Evolutionary conservation across 2,888 invertebrate genomes (phyloP).

Genomic region (Hylaea fasciaria): DNA sequence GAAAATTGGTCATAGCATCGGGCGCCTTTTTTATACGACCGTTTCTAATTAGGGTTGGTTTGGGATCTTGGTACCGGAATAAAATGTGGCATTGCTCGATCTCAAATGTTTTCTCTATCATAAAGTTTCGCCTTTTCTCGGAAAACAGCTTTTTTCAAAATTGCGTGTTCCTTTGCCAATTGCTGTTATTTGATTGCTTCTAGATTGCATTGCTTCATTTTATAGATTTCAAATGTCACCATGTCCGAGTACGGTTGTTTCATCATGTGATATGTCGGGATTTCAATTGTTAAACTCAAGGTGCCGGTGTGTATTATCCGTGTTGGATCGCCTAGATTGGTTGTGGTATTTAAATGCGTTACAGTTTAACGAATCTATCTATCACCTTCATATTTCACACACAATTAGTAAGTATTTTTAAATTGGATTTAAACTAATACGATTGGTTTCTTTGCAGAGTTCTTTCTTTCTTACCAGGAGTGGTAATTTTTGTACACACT

Average conservation of each 20-base stretch:
- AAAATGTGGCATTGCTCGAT: too few relatives aligned
- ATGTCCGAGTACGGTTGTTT: not conserved
- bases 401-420: not conserved
- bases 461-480: not conserved
- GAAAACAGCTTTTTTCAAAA: not conserved
- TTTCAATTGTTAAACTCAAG: slow-evolving; percentile 2
- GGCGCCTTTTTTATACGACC: too few relatives aligned
- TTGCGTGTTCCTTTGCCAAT: not conserved
- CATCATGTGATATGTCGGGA: slow-evolving; percentile 3
- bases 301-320: slow-evolving; percentile 17
- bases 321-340: slow-evolving; percentile 1
- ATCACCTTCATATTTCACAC: slow-evolving; percentile 3
- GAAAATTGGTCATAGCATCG: too few relatives aligned
- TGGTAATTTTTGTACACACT: not conserved
- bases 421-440: too few relatives aligned
- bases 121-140: too few relatives aligned
- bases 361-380: slow-evolving; percentile 20
- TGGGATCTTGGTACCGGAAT: too few relatives aligned
- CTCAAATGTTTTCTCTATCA: too few relatives aligned
- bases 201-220: slow-evolving; percentile 17
- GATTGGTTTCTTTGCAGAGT: not conserved
- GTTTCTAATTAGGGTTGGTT: too few relatives aligned
- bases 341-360: slow-evolving; percentile 1
- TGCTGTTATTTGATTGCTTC: slow-evolving; percentile 10
- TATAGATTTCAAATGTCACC: slow-evolving; percentile 27